A percentile compares a stretch with the other conserved stretches of the same genome.
phyloP scores from a whole-genome alignment of 2,888 invertebrate genomes.

The Watsonalla binaria region DNA sequence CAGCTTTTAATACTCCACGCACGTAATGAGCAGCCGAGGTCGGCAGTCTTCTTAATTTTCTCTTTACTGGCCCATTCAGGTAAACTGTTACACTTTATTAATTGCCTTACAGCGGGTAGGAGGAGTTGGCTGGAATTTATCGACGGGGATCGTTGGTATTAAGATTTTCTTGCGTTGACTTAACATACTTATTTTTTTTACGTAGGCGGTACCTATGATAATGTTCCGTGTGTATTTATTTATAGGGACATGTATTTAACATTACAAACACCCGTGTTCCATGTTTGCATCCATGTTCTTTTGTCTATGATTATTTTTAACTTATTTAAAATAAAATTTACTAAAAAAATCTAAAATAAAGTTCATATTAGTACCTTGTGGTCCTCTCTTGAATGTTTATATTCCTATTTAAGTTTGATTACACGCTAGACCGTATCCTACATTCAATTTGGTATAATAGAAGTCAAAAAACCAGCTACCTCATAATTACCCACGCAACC shows the following conservation, averaged over 20 bases:
- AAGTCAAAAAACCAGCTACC: slow-evolving; percentile 51
- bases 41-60: slow-evolving; percentile 69
- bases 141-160: slow-evolving; percentile 13
- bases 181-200: background rate
- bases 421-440: slow-evolving; percentile 19
- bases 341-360: too few species aligned
- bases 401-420: slow-evolving; percentile 16
- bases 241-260: too few species aligned
- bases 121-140: slow-evolving; percentile 37
- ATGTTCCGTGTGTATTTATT: too few species aligned
- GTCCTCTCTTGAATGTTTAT: too few species aligned
- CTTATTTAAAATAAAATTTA: too few species aligned
- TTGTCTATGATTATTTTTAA: too few species aligned
- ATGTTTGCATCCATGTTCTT: too few species aligned
- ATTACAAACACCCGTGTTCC: too few species aligned
- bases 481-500: slow-evolving; percentile 48
- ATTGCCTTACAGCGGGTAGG: slow-evolving; percentile 50
- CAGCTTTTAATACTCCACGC: slow-evolving; percentile 66
- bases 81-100: slow-evolving; percentile 57
- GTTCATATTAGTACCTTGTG: too few species aligned
- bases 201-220: too few species aligned
- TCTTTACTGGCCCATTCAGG: slow-evolving; percentile 62
- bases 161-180: slow-evolving; percentile 7
- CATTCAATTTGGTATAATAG: slow-evolving; percentile 38
- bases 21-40: slow-evolving; percentile 68